Percentiles rank a stretch among this genome's conserved stretches.
Evolutionary conservation across 2,797 vertebrate genomes (phyloP).

Genomic region (Neoniphon sammara): DNA sequence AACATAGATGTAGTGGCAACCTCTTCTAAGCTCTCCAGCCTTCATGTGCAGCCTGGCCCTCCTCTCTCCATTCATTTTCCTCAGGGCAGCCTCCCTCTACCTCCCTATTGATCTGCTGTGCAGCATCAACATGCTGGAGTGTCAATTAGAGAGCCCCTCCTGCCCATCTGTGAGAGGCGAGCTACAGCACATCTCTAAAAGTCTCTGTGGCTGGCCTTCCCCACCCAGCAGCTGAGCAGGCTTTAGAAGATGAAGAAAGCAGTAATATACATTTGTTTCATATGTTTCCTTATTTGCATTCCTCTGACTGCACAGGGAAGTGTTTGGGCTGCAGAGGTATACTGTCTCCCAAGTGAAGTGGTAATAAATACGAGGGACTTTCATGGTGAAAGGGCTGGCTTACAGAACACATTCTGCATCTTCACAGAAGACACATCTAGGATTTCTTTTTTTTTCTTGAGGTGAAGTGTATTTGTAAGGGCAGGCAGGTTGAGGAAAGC

Average conservation of each 20-base stretch:
- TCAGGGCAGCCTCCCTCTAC: conserved; percentile 63
- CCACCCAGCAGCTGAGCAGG: conserved; percentile 60
- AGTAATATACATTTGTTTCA: conserved; percentile 57
- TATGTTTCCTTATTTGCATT: conserved; percentile 55
- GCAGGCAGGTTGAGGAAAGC: conserved; percentile 10
- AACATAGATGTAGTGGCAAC: conserved; percentile 29
- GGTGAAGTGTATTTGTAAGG: conserved; percentile 45
- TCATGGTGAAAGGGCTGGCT: conserved; percentile 20
- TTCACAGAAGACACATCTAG: conserved; percentile 28
- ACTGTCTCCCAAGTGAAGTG: conserved; percentile 46
- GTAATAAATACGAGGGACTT: conserved; percentile 35
- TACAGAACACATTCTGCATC: conserved; percentile 27
- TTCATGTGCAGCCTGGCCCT: conserved; percentile 44
- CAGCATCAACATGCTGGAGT: conserved; percentile 76
- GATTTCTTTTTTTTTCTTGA: conserved; percentile 7
- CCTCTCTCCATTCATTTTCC: conserved; percentile 66
- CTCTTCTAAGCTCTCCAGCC: conserved; percentile 37
- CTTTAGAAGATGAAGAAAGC: conserved; percentile 52
- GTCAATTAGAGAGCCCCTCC: conserved; percentile 78
- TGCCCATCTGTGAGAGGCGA: conserved; percentile 70
- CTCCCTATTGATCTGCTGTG: conserved; percentile 77
- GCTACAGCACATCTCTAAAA: conserved; percentile 59
- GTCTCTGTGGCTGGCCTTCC: conserved; percentile 48
- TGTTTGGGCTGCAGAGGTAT: conserved; percentile 32
- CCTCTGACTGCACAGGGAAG: conserved; percentile 51